phyloP scores from a whole-genome alignment of 2,888 invertebrate genomes.

The Pyralis farinalis region DNA sequence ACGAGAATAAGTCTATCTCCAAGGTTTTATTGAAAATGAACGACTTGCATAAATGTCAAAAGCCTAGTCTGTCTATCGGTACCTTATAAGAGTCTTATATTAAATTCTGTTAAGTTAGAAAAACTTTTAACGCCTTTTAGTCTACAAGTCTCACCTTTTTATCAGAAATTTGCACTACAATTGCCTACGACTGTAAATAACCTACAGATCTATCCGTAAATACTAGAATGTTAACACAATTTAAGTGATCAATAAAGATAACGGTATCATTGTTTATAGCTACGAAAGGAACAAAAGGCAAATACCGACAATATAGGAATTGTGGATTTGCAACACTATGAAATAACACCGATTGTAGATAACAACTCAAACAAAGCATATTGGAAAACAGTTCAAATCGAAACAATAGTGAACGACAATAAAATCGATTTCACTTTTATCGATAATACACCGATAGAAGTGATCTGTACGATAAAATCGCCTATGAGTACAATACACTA shows the following conservation, averaged over 20 bases:
- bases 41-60: too few species aligned
- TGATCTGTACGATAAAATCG: conserved; percentile 55
- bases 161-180: too few species aligned
- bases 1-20: too few species aligned
- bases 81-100: too few species aligned
- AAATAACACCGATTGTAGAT: neutral
- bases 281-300: conserved; percentile 8
- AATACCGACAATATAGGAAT: conserved; percentile 21
- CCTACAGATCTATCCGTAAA: too few species aligned
- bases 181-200: too few species aligned
- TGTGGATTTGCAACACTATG: conserved; percentile 1
- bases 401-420: conserved; percentile 25
- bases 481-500: conserved; percentile 53
- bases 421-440: conserved; percentile 53
- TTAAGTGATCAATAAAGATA: conserved; percentile 1
- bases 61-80: too few species aligned
- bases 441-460: conserved; percentile 48
- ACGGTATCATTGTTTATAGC: conserved; percentile 17
- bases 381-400: conserved; percentile 9
- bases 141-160: too few species aligned
- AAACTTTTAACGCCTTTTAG: too few species aligned
- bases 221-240: neutral
- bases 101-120: too few species aligned
- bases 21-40: too few species aligned
- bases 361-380: conserved; percentile 11